These are phyloP conservation scores for Argya squamiceps DNA, from an alignment of 2,797 vertebrate species.

Conservation along the genomic window DNA sequence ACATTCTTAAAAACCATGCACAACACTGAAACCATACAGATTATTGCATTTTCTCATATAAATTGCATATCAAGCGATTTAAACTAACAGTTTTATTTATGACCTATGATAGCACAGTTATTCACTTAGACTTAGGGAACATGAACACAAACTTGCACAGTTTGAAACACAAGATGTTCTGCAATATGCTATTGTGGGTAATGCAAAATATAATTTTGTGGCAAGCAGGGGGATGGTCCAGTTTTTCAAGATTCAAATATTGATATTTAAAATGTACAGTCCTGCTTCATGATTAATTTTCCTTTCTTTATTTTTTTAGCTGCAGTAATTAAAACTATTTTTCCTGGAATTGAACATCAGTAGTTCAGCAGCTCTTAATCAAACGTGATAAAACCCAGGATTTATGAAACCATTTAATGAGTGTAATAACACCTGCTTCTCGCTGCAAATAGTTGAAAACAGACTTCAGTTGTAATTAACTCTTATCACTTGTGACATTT, in stretches of 20 bases:
- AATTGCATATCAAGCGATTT: slow-evolving; percentile 30
- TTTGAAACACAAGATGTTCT: slow-evolving; percentile 62
- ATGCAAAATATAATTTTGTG: slow-evolving; percentile 50
- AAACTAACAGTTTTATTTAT: slow-evolving; percentile 58
- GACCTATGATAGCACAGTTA: slow-evolving; percentile 43
- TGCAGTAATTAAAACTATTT: slow-evolving; percentile 66
- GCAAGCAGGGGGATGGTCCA: background rate
- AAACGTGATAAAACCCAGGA: slow-evolving; percentile 74
- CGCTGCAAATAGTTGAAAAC: slow-evolving; percentile 75
- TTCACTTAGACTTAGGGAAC: slow-evolving; percentile 2
- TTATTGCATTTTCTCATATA: background rate
- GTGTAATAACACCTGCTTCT: slow-evolving; percentile 77
- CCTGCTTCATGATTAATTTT: slow-evolving; percentile 25
- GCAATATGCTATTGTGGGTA: slow-evolving; percentile 43
- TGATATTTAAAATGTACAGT: slow-evolving; percentile 45
- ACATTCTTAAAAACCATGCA: slow-evolving; percentile 29
- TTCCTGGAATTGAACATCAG: slow-evolving; percentile 63
- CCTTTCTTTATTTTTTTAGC: background rate
- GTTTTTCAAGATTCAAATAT: slow-evolving; percentile 44
- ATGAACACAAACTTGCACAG: slow-evolving; percentile 36
- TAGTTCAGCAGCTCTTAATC: slow-evolving; percentile 74
- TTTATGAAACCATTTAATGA: slow-evolving; percentile 78
- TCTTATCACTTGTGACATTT: slow-evolving; percentile 79
- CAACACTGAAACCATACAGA: background rate
- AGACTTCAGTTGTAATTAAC: slow-evolving; percentile 80